phyloP scores from a whole-genome alignment of 2,113 vertebrate genomes.

The Pomatorhinus ruficollis region DNA sequence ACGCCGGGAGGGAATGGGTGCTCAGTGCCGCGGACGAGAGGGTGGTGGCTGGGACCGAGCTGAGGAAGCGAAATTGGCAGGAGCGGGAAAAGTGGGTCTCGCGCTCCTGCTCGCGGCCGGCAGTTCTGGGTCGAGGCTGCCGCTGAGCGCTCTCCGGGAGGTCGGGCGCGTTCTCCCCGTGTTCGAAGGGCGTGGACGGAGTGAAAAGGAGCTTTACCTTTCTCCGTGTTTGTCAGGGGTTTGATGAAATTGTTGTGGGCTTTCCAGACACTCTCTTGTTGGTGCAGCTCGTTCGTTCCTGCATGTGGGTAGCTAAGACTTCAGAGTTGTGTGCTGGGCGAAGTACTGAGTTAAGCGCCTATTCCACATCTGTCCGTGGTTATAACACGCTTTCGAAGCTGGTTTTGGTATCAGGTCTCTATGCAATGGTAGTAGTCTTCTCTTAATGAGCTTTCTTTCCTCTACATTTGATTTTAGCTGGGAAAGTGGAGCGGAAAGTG shows the following conservation, averaged over 20 bases:
- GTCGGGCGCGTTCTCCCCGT: accelerated
- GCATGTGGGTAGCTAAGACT: accelerated
- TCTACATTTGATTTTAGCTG: background rate
- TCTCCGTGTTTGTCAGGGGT: accelerated
- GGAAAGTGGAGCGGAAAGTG: background rate
- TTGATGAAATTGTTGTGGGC: accelerated
- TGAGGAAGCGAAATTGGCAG: background rate
- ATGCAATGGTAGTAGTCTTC: accelerated
- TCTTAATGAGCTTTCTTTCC: background rate
- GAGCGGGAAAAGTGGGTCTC: background rate
- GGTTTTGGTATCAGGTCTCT: background rate
- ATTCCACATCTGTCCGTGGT: accelerated
- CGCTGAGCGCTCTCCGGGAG: background rate
- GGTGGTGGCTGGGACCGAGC: background rate
- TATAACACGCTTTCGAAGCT: background rate
- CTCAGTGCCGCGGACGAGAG: accelerated
- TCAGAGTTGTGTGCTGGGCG: too few species aligned
- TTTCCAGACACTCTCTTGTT: accelerated
- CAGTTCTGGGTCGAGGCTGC: background rate
- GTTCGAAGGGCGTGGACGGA: accelerated
- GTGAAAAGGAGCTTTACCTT: accelerated
- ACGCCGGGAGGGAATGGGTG: too few species aligned
- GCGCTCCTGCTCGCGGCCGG: background rate
- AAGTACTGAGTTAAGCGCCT: accelerated
- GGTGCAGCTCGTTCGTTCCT: accelerated